Base-by-base conservation (phyloP, 1,140 invertebrate genomes). In the Elysia chlorotica region DNA sequence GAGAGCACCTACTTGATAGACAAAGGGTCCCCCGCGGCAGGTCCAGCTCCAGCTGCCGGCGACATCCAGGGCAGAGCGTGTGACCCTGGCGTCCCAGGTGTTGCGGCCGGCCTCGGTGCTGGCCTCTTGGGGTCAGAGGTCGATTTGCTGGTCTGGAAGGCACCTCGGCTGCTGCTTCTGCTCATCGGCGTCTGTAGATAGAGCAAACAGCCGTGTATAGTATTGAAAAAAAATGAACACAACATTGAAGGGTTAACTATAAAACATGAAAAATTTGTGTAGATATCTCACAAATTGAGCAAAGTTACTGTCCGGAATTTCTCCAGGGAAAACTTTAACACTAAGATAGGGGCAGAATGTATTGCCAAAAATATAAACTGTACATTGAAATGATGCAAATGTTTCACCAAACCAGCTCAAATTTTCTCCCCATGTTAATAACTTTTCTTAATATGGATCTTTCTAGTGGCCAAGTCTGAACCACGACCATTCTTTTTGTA, bases 121-220 rank as follows among this genome's bases (percentile, higher is more conserved):
- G 6, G 56, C 36, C 65, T 68, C 30, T 56, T 68, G 6, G 17
- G n/a, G 2, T 68, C 65, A n/a, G n/a, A n/a, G 1, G 30, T 3
- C n/a, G 63, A 65, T 21, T 65, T 65, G 10, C 6, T 6, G 2
- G 33, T 30, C n/a, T 65, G 63, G 37, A 65, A 38, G 2, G 35
- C 38, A 37, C 63, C 63, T 65, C 59, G 30, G 33, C 41, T 37
- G 33, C 73, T 69, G 57, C 41, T 25, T 6, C 65, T 21, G 25
- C 73, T 30, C 10, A 56, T 31, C 28, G 63, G 63, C n/a, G 63
- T 65, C 63, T 65, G 63, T 17, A 17, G 25, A 17, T 6, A 59
- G 25, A 59, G 25, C 10, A 59, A 25, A 59, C 10, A 25, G 56
- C 17, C 6, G n/a, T 10, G n/a, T 48, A 14, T 48, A 48, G 10